A percentile compares a stretch with the other conserved stretches of the same genome.
Evolutionary conservation across 2,797 vertebrate genomes (phyloP).

Genomic region (Craterocephalus amniculus): DNA sequence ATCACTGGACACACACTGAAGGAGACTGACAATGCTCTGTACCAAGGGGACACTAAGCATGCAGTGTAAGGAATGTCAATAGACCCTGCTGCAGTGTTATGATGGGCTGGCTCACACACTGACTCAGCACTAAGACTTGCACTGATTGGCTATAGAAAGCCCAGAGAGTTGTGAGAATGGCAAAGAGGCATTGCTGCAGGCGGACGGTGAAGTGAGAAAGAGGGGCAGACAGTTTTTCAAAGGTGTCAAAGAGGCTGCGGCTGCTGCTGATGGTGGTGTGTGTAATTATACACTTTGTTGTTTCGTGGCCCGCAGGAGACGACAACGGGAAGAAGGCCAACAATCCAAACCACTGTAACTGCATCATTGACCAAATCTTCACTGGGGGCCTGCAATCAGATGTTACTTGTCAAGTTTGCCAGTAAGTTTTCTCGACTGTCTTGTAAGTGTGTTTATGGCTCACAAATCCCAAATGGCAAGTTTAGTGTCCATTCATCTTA

Average conservation of each 20-base stretch:
- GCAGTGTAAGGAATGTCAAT: conserved; percentile 69
- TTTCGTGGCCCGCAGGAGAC: conserved; percentile 82
- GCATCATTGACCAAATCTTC: conserved; percentile 99
- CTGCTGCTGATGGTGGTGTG: conserved; percentile 33
- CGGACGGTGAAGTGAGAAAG: conserved; percentile 37
- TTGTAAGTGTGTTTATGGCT: conserved; percentile 3
- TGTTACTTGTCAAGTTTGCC: conserved; percentile 97
- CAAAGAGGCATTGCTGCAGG: conserved; percentile 38
- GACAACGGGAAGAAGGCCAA: conserved; percentile 97
- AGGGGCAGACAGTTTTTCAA: conserved; percentile 39
- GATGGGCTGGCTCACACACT: conserved; percentile 50
- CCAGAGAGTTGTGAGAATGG: conserved; percentile 39
- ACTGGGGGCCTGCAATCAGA: conserved; percentile 96
- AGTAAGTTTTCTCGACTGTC: conserved; percentile 83
- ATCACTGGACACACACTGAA: conserved; percentile 56
- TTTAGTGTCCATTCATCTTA: conserved; percentile 18
- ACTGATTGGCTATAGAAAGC: conserved; percentile 48
- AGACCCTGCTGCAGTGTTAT: conserved; percentile 53
- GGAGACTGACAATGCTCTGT: conserved; percentile 57
- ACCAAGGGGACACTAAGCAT: conserved; percentile 43
- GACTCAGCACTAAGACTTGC: conserved; percentile 37
- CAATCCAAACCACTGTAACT: conserved; percentile 98
- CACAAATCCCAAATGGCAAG: conserved; percentile 2
- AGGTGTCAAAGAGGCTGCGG: conserved; percentile 47
- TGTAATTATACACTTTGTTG: conserved; percentile 39